phyloP scores from a whole-genome alignment of 2,797 vertebrate genomes.

The Gallinago stenura region DNA sequence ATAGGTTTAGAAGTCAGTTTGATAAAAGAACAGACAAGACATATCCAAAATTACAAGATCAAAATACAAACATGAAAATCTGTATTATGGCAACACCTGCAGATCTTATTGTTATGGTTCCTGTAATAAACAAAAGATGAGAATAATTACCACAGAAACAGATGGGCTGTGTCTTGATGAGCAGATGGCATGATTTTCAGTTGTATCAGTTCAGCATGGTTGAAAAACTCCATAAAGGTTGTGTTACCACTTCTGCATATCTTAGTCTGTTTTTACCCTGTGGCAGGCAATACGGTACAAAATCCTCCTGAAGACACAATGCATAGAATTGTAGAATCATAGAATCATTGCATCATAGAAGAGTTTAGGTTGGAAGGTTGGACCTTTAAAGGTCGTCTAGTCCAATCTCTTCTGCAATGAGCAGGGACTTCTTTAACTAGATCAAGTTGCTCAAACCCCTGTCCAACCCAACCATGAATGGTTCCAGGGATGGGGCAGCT shows the following conservation, averaged over 20 bases:
- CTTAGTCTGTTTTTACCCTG: not conserved
- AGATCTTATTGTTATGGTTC: not conserved
- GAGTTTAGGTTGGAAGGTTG: not conserved
- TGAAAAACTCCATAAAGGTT: not conserved
- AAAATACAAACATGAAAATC: not conserved
- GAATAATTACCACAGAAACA: not conserved
- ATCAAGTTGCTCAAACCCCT: not conserved
- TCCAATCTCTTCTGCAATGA: not conserved
- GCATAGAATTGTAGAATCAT: not conserved
- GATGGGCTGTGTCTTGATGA: not conserved
- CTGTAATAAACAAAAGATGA: not conserved
- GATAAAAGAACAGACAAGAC: not conserved
- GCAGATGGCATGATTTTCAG: not conserved
- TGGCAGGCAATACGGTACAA: not conserved
- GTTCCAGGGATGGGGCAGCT: not conserved
- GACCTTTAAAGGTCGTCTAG: not conserved
- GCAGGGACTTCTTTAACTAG: not conserved
- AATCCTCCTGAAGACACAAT: not conserved
- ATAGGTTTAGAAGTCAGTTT: not conserved
- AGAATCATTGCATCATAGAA: not conserved
- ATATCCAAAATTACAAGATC: not conserved
- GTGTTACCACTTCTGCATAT: not conserved
- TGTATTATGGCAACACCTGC: not conserved
- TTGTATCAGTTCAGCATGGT: not conserved
- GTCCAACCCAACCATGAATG: not conserved